These are phyloP conservation scores for Cerastoderma edule DNA, from an alignment of 2,888 invertebrate species.

Conservation along the genomic window DNA sequence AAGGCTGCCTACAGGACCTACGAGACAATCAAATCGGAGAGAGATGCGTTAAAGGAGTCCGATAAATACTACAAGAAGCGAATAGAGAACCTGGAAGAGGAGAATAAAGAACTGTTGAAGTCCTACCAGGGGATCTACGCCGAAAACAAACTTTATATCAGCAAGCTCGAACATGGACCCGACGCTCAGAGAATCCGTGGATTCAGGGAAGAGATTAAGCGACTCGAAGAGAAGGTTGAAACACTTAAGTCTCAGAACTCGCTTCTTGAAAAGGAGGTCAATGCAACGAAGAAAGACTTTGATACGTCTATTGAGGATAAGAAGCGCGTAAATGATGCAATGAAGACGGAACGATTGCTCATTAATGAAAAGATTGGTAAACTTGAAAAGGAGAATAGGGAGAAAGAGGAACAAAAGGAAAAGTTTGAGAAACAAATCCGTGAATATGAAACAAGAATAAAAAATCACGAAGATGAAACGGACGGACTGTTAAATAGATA, in stretches of 20 bases:
- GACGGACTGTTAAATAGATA: constrained; percentile 50
- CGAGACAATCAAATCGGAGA: constrained; percentile 52
- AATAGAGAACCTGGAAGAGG: constrained; percentile 44
- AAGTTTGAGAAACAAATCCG: constrained; percentile 35
- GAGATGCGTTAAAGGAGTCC: constrained; percentile 53
- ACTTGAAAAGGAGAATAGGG: constrained; percentile 46
- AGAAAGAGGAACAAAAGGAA: constrained; percentile 37
- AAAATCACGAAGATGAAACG: constrained; percentile 47
- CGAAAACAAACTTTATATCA: constrained; percentile 52
- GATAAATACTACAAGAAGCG: constrained; percentile 49
- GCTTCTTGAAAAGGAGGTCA: constrained; percentile 37
- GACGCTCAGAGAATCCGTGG: constrained; percentile 43
- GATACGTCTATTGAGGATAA: constrained; percentile 41
- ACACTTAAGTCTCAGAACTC: constrained; percentile 30
- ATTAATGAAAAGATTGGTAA: constrained; percentile 41
- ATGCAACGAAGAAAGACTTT: constrained; percentile 34
- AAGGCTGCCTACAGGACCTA: constrained; percentile 57
- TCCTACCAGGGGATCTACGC: constrained; percentile 56
- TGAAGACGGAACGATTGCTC: constrained; percentile 49
- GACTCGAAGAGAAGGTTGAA: constrained; percentile 47
- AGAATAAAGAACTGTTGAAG: constrained; percentile 44
- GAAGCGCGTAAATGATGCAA: constrained; percentile 48
- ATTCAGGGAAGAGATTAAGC: constrained; percentile 51
- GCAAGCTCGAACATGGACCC: constrained; percentile 54
- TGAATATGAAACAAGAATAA: constrained; percentile 49